Evolutionary conservation across 2,113 vertebrate species (phyloP).

Genomic region (Nanger granti): DNA sequence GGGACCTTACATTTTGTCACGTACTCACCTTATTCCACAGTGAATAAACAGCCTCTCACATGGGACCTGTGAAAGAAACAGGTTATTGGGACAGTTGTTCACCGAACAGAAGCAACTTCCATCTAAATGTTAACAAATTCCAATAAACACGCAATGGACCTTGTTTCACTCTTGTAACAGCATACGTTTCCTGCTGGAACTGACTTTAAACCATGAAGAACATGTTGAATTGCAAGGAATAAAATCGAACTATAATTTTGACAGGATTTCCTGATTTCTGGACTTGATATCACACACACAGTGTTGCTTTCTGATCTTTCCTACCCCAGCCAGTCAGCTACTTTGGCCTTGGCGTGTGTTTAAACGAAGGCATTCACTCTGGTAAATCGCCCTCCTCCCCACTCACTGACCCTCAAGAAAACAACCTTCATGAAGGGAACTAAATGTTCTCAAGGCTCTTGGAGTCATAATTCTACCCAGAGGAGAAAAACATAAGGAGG

Average conservation of each 20-base stretch:
- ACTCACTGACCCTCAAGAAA: not conserved
- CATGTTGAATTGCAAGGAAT: not conserved
- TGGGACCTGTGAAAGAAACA: not conserved
- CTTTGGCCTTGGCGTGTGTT: rapidly evolving
- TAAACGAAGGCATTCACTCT: not conserved
- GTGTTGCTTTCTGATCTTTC: not conserved
- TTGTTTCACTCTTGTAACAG: not conserved
- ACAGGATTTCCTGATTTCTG: not conserved
- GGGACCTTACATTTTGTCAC: not conserved
- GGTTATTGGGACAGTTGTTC: not conserved
- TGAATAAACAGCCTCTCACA: not conserved
- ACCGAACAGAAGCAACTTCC: not conserved
- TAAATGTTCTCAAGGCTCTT: not conserved
- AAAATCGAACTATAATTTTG: not conserved
- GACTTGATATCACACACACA: rapidly evolving
- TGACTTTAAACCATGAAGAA: not conserved
- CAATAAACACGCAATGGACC: not conserved
- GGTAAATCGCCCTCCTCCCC: not conserved
- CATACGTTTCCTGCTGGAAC: not conserved
- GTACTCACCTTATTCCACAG: not conserved
- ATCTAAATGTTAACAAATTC: not conserved
- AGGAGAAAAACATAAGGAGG: not conserved
- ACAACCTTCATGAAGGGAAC: not conserved
- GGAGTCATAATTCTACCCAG: not conserved
- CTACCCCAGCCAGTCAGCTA: rapidly evolving